A percentile compares a stretch with the other conserved stretches of the same genome.
These are phyloP conservation scores for Zaprionus taronus DNA, from an alignment of 1,140 invertebrate genomes.

Conservation along the genomic window DNA sequence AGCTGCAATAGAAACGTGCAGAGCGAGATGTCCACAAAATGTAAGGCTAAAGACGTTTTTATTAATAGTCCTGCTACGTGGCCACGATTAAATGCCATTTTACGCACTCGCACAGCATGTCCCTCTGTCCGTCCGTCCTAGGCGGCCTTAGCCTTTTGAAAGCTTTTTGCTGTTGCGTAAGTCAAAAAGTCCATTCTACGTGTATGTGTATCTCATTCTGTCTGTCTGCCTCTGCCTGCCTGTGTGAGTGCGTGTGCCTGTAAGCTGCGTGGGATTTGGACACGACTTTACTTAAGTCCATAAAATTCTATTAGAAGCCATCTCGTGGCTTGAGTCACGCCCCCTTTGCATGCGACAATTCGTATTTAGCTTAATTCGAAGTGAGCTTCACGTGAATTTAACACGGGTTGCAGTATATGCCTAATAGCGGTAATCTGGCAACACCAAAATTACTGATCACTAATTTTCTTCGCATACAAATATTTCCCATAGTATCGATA, in stretches of 20 bases:
- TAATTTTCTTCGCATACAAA: not conserved
- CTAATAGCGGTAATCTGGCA: not conserved
- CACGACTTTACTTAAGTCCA: constrained; percentile 82
- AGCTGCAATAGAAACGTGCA: constrained; percentile 53
- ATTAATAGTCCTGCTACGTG: constrained; percentile 81
- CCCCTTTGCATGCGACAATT: constrained; percentile 48
- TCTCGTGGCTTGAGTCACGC: constrained; percentile 29
- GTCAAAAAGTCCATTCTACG: constrained; percentile 64
- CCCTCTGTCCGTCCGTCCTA: constrained; percentile 14
- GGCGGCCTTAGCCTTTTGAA: constrained; percentile 73
- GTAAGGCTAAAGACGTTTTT: constrained; percentile 80
- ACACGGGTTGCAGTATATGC: no score
- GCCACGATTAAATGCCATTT: constrained; percentile 82
- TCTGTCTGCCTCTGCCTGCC: constrained; percentile 5
- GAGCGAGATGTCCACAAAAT: constrained; percentile 75
- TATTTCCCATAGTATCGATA: not conserved
- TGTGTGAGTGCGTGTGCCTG: constrained; percentile 46
- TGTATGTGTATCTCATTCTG: constrained; percentile 31
- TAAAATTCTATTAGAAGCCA: constrained; percentile 79
- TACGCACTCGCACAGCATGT: constrained; percentile 61
- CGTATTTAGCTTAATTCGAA: constrained; percentile 43
- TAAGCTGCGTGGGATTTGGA: constrained; percentile 77
- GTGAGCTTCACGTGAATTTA: constrained; percentile 12
- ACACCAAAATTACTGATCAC: not conserved
- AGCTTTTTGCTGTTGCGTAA: constrained; percentile 82